These are phyloP conservation scores for Jaculus jaculus DNA, from an alignment of 2,113 vertebrate species.

Conservation along the genomic window DNA sequence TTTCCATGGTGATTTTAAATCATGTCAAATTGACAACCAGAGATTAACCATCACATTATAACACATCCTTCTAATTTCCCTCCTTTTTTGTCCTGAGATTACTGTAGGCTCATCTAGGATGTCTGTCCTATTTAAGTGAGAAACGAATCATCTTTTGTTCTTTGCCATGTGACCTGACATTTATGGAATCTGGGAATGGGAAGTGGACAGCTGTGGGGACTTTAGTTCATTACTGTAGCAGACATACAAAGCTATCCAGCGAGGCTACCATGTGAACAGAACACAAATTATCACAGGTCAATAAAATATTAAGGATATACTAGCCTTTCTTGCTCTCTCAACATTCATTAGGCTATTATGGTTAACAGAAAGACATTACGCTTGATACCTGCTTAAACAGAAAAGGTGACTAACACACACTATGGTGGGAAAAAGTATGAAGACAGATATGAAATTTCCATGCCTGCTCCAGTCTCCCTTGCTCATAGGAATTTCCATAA, in stretches of 20 bases:
- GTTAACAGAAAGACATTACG: not conserved
- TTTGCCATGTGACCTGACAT: not conserved
- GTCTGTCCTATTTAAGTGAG: too few species aligned
- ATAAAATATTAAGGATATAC: not conserved
- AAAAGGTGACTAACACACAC: fast-evolving
- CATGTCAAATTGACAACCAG: too few species aligned
- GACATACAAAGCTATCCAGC: not conserved
- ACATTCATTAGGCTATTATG: fast-evolving
- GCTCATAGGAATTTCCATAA: not conserved
- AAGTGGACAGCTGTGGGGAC: too few species aligned
- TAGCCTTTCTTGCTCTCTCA: fast-evolving
- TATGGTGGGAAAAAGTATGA: fast-evolving
- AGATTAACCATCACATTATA: too few species aligned
- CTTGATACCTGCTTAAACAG: not conserved
- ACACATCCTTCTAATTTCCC: not conserved
- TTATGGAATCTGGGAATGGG: not conserved
- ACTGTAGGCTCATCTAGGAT: too few species aligned
- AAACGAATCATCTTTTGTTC: not conserved
- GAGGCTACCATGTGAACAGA: fast-evolving
- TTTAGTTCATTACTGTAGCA: not conserved
- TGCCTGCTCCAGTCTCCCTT: not conserved
- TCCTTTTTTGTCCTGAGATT: not conserved
- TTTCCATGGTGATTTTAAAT: too few species aligned
- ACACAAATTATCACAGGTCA: not conserved
- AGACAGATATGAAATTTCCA: not conserved